phyloP scores from a whole-genome alignment of 2,888 invertebrate species.

The Ophioninae sp. region DNA sequence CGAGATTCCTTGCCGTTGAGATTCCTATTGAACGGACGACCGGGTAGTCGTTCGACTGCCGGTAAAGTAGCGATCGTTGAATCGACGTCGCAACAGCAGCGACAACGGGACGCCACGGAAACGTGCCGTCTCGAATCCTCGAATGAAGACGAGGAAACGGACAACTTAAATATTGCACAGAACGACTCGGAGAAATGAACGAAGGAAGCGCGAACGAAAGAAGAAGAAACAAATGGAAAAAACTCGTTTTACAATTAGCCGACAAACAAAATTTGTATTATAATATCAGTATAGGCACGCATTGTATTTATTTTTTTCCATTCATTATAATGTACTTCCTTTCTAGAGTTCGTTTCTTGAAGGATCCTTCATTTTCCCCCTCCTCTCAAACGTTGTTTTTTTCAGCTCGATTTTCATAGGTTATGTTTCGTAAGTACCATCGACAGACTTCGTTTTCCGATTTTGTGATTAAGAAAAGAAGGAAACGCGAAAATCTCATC shows the following conservation, averaged over 20 bases:
- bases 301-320: slow-evolving; percentile 79
- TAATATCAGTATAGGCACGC: slow-evolving; percentile 76
- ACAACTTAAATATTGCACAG: slow-evolving; percentile 67
- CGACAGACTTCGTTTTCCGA: no score
- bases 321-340: slow-evolving; percentile 74
- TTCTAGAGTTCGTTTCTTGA: slow-evolving; percentile 68
- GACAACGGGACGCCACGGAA: slow-evolving; percentile 62
- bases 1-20: slow-evolving; percentile 75
- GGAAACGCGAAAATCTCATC: no score
- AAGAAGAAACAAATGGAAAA: slow-evolving; percentile 22
- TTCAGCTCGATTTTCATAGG: not conserved
- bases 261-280: slow-evolving; percentile 73
- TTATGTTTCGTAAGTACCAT: not conserved
- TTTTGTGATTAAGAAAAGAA: no score
- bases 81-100: slow-evolving; percentile 60
- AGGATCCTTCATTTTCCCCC: slow-evolving; percentile 34
- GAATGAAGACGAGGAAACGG: slow-evolving; percentile 66
- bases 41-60: slow-evolving; percentile 72
- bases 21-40: slow-evolving; percentile 77
- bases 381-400: slow-evolving; percentile 6
- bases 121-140: slow-evolving; percentile 63
- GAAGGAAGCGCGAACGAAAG: slow-evolving; percentile 1
- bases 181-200: slow-evolving; percentile 48
- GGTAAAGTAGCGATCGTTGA: slow-evolving; percentile 63
- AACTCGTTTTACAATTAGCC: slow-evolving; percentile 59